phyloP scores from a whole-genome alignment of 2,113 vertebrate species.

The Myanophis thanlyinensis region DNA sequence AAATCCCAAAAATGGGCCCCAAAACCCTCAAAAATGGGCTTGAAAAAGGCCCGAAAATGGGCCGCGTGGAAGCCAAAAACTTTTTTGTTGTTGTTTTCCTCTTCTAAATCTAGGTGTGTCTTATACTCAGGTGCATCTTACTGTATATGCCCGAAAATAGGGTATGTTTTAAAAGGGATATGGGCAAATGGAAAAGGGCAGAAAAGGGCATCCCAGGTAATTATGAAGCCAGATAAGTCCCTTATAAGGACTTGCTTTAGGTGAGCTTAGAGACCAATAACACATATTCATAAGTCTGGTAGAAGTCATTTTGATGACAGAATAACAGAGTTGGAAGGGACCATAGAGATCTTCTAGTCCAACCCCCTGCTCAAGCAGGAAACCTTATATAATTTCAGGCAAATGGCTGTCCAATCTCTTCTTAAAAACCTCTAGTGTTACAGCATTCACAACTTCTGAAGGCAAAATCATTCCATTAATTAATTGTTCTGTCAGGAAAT shows the following conservation, averaged over 20 bases:
- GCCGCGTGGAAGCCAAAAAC: too few species aligned
- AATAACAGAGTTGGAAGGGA: neutral
- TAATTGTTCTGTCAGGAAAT: neutral
- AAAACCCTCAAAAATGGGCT: too few species aligned
- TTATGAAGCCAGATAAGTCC: neutral
- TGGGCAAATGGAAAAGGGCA: neutral
- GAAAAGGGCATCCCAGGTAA: neutral
- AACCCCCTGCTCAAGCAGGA: too few species aligned
- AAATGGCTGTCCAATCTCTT: neutral
- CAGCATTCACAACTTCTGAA: neutral
- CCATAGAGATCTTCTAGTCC: neutral
- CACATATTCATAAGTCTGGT: neutral
- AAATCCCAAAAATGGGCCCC: too few species aligned
- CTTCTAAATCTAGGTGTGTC: too few species aligned
- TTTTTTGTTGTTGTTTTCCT: too few species aligned
- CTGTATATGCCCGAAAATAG: too few species aligned
- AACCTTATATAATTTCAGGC: neutral
- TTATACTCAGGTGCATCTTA: too few species aligned
- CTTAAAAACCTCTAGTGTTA: neutral
- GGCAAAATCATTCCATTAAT: neutral
- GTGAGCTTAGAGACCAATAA: neutral
- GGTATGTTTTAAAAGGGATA: neutral
- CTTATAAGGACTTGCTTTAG: neutral
- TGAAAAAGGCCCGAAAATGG: too few species aligned
- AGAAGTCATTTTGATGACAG: neutral